Evolutionary conservation across 2,888 invertebrate genomes (phyloP).

Genomic region (Acrocyrtus sp.): DNA sequence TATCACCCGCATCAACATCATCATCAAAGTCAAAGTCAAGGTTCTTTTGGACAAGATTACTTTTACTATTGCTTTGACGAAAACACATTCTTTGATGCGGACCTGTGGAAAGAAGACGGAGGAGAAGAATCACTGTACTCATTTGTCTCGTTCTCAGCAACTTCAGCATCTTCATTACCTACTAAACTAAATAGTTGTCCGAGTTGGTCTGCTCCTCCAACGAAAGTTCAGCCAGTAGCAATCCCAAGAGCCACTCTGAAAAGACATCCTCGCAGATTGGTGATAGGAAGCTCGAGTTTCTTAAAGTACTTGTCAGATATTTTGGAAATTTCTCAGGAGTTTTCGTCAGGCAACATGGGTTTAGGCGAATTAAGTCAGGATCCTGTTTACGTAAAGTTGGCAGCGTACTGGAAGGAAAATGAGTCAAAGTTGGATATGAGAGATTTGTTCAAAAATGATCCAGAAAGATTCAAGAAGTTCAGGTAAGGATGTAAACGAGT

Average conservation of each 20-base stretch:
- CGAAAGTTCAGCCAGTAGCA: slow-evolving; percentile 5
- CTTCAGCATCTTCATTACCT: not conserved
- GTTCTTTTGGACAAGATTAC: slow-evolving; percentile 24
- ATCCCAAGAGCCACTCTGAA: too few species aligned
- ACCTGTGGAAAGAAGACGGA: slow-evolving; percentile 12
- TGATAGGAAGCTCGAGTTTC: not conserved
- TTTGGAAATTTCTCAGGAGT: slow-evolving; percentile 20
- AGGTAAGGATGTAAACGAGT: slow-evolving; percentile 74
- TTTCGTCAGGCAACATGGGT: slow-evolving; percentile 28
- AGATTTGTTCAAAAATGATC: slow-evolving; percentile 83
- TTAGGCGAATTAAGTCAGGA: slow-evolving; percentile 71
- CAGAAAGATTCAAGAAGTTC: slow-evolving; percentile 86
- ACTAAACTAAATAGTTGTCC: not conserved
- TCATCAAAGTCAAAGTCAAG: slow-evolving; percentile 47
- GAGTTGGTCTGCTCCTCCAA: slow-evolving; percentile 11
- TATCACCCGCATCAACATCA: too few species aligned
- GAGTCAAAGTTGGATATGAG: slow-evolving; percentile 82
- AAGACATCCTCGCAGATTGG: slow-evolving; percentile 10
- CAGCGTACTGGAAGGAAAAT: slow-evolving; percentile 77
- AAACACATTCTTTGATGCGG: slow-evolving; percentile 9
- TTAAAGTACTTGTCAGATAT: slow-evolving; percentile 29
- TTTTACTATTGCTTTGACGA: slow-evolving; percentile 16
- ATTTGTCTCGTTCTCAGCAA: slow-evolving; percentile 14
- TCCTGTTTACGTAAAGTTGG: slow-evolving; percentile 78
- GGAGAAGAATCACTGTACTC: slow-evolving; percentile 16